Evolutionary conservation across 2,888 invertebrate species (phyloP), one percentile per base, ranked within the genome.

Genomic region (Agonopterix alstromeriana): DNA sequence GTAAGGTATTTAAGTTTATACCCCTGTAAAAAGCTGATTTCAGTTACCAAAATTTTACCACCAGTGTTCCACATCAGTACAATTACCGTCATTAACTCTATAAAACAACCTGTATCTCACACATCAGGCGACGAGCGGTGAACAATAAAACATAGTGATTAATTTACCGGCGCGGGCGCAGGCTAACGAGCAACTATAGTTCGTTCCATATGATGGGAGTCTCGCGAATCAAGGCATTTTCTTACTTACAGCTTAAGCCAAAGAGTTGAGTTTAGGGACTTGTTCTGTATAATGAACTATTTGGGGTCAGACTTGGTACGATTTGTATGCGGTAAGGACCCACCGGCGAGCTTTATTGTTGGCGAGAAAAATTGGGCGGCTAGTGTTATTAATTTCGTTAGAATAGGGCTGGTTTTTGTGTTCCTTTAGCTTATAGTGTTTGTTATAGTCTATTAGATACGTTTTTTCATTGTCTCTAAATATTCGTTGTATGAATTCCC

Each of bases 131-230:
- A 48, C 61, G 61, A 63, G 72, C 77, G 73, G 72, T 73, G 61
- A 74, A 84, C 83, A 84, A 85, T 84, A 83, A 86, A 84, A 77
- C 74, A 65, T 58, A 63, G 77, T 85, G 84, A 85, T 86, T 85
- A 85, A 86, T 85, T 82, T 72, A 72, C 67, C 75, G 69, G 64
- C 71, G 72, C 73, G 62, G 61, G 72, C 68, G 65, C 72, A 63
- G 55, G 58, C 76, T 85, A 85, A 84, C 84, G 83, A 84, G 83
- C 67, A 65, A 71, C 72, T 27, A 27, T 27, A 27, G 27, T 27
- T 27, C 27, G 27, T 27, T 27, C 5, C 27, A 27, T 27, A 27
- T 27, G 27, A 27, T 27, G 27, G 5, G 27, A 27, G 27, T 27
- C 27, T 27, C 27, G 5, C 27, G 27, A 27, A 27, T 27, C 27